Percentiles rank a stretch among this genome's conserved stretches.
Evolutionary conservation across 2,797 vertebrate species (phyloP).

Genomic region (Tarsius wallacei): DNA sequence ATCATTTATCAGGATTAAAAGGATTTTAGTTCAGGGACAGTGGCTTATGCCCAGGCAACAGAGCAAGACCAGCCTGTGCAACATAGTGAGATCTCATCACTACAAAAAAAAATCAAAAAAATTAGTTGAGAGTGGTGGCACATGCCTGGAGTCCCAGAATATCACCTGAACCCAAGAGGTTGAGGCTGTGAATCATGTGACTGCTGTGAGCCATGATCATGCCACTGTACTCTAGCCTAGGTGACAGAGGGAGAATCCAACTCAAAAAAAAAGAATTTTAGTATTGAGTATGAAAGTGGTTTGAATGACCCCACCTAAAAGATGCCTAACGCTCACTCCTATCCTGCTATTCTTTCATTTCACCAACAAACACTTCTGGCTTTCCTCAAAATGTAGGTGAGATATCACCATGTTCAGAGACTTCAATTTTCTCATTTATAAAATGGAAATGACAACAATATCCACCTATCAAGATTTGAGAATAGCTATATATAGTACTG

Average conservation of each 20-base stretch:
- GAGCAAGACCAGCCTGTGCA: too few relatives aligned
- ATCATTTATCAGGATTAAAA: neutral
- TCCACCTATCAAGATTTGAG: neutral
- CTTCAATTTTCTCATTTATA: neutral
- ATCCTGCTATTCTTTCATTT: neutral
- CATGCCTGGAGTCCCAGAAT: too few relatives aligned
- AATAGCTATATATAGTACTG: neutral
- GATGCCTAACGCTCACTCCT: neutral
- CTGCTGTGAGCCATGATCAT: too few relatives aligned
- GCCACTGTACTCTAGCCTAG: too few relatives aligned
- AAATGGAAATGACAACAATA: neutral
- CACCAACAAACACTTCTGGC: neutral
- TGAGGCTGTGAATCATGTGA: too few relatives aligned
- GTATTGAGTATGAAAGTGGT: neutral
- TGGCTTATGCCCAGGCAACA: too few relatives aligned
- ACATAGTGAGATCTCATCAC: too few relatives aligned
- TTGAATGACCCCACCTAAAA: neutral
- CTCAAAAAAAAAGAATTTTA: too few relatives aligned
- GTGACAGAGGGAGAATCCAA: too few relatives aligned
- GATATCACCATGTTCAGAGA: neutral
- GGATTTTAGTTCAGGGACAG: neutral
- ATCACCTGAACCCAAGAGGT: too few relatives aligned
- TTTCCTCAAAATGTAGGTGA: neutral
- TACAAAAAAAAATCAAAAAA: too few relatives aligned
- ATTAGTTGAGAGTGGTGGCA: too few relatives aligned